phyloP scores from a whole-genome alignment of 2,113 vertebrate genomes.

The Pimephales promelas region DNA sequence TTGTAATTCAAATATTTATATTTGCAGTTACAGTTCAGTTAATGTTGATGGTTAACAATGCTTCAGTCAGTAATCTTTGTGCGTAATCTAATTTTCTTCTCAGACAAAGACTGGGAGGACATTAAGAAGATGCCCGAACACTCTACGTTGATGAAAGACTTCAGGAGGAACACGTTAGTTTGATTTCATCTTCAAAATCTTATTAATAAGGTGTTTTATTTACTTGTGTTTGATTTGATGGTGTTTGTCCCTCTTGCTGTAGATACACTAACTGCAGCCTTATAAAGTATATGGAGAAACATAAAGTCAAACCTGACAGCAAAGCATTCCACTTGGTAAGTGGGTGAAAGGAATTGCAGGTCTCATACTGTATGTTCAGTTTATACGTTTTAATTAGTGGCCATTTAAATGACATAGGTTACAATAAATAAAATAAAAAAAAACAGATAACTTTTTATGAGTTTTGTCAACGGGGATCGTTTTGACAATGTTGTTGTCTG shows the following conservation, averaged over 20 bases:
- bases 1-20: neutral
- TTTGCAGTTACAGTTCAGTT: neutral
- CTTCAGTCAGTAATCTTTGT: neutral
- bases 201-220: neutral
- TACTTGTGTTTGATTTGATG: neutral
- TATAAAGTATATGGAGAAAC: constrained; percentile 99
- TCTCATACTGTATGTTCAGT: neutral
- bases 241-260: constrained; percentile 25
- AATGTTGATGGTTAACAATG: neutral
- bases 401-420: no score
- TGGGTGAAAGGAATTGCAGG: neutral
- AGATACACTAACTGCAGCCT: constrained; percentile 99
- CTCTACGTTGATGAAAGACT: constrained; percentile 99
- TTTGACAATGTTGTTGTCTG: no score
- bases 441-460: no score
- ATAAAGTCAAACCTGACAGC: constrained; percentile 99
- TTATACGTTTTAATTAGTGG: no score
- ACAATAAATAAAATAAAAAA: no score
- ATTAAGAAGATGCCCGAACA: constrained; percentile 99
- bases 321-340: constrained; percentile 99
- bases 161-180: constrained; percentile 97
- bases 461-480: no score
- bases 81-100: neutral
- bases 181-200: neutral
- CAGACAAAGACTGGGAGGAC: constrained; percentile 99